A percentile compares a stretch with the other conserved stretches of the same genome.
phyloP scores from a whole-genome alignment of 1,140 invertebrate species.

The Acromyrmex heyeri region DNA sequence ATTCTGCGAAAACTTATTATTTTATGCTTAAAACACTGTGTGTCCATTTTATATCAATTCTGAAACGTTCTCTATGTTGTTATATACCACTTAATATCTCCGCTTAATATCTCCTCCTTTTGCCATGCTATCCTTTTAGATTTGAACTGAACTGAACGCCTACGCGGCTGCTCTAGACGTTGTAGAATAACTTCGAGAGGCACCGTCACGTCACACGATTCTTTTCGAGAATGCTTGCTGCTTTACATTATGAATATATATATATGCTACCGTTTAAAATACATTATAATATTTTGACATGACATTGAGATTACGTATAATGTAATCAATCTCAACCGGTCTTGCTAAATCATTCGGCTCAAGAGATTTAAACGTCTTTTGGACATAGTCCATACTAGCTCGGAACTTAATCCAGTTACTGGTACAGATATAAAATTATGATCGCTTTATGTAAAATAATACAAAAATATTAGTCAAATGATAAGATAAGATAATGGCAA shows the following conservation, averaged over 20 bases:
- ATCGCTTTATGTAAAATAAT: background rate
- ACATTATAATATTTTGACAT: constrained; percentile 29
- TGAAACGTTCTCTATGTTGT: too few relatives aligned
- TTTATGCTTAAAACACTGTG: background rate
- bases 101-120: background rate
- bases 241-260: background rate
- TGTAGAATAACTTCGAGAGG: constrained; percentile 2
- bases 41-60: background rate
- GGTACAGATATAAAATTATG: background rate
- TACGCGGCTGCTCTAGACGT: background rate
- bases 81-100: background rate
- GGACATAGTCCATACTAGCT: background rate
- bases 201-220: constrained; percentile 5
- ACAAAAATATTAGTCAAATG: background rate
- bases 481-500: background rate
- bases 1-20: background rate
- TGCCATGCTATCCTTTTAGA: background rate
- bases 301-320: background rate
- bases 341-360: background rate
- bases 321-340: background rate
- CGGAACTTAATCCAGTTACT: background rate
- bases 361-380: background rate
- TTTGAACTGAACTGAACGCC: constrained; percentile 9
- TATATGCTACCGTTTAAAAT: constrained; percentile 8
- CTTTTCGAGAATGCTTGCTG: background rate